Evolutionary conservation across 2,888 invertebrate genomes (phyloP).

Genomic region (Drosophila hamatofila): DNA sequence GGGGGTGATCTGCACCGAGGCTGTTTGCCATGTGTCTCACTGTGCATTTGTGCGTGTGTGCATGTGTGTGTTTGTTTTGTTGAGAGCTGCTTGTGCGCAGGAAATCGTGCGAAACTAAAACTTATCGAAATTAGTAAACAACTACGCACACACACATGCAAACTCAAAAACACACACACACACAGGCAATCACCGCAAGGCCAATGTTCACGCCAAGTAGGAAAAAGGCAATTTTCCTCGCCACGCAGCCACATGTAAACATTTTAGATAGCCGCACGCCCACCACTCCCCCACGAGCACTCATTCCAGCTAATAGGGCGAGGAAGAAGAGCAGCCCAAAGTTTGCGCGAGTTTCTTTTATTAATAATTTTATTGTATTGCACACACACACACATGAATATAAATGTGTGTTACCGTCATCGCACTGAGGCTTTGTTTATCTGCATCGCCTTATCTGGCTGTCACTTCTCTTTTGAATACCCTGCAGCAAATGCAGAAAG

Average conservation of each 20-base stretch:
- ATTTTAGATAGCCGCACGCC: slow-evolving; percentile 47
- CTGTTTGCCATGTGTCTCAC: slow-evolving; percentile 57
- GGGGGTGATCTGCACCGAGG: slow-evolving; percentile 58
- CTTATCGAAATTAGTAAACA: slow-evolving; percentile 74
- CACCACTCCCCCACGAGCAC: neutral
- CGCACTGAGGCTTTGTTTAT: slow-evolving; percentile 66
- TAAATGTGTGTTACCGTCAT: slow-evolving; percentile 25
- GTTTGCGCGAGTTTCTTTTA: slow-evolving; percentile 56
- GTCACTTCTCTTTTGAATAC: slow-evolving; percentile 57
- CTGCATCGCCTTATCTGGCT: slow-evolving; percentile 69
- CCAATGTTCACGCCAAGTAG: slow-evolving; percentile 68
- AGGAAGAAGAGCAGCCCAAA: slow-evolving; percentile 33
- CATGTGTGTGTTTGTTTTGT: slow-evolving; percentile 40
- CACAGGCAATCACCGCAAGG: slow-evolving; percentile 48
- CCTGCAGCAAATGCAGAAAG: slow-evolving; percentile 15
- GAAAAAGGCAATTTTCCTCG: slow-evolving; percentile 69
- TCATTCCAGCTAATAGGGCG: slow-evolving; percentile 40
- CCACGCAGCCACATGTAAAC: slow-evolving; percentile 69
- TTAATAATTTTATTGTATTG: slow-evolving; percentile 49
- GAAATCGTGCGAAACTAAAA: slow-evolving; percentile 70
- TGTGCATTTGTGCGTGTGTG: slow-evolving; percentile 21
- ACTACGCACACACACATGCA: slow-evolving; percentile 39
- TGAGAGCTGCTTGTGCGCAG: slow-evolving; percentile 63
- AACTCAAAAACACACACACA: slow-evolving; percentile 14
- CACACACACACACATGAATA: slow-evolving; percentile 4